phyloP scores from a whole-genome alignment of 2,797 vertebrate species.

The Pipistrellus pygmaeus region DNA sequence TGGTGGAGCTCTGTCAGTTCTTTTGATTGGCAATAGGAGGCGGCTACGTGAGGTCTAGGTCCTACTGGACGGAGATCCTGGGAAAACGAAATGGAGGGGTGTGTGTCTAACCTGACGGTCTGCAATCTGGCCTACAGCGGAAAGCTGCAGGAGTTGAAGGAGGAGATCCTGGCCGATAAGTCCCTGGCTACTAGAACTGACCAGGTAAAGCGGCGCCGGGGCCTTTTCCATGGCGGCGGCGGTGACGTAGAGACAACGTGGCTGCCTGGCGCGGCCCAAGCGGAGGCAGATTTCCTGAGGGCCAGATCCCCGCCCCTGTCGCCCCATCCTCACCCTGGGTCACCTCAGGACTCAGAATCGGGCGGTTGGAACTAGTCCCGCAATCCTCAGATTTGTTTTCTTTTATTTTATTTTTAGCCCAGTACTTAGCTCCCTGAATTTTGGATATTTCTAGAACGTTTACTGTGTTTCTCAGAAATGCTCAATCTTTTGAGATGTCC shows the following conservation, averaged over 20 bases:
- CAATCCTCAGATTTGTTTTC: not conserved
- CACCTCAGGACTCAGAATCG: not conserved
- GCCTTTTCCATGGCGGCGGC: not conserved
- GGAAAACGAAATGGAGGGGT: constrained; percentile 87
- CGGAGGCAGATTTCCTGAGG: not conserved
- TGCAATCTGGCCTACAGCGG: constrained; percentile 95
- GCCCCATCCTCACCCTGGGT: not conserved
- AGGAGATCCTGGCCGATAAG: constrained; percentile 90
- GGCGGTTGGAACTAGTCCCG: not conserved
- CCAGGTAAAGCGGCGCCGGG: constrained; percentile 89
- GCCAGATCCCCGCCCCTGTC: constrained; percentile 8
- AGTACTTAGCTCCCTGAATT: not conserved
- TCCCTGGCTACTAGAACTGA: constrained; percentile 92
- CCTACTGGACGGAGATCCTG: not conserved
- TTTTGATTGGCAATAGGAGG: constrained; percentile 59
- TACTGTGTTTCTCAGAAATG: constrained; percentile 45
- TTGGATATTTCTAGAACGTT: constrained; percentile 46
- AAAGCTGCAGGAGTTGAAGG: constrained; percentile 91
- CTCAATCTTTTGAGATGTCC: not conserved
- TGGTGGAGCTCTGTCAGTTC: not conserved
- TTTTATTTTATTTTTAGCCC: not conserved
- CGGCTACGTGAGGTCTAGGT: not conserved
- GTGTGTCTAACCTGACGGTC: constrained; percentile 93
- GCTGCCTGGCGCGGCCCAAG: not conserved
- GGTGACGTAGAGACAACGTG: not conserved